A percentile compares a stretch with the other conserved stretches of the same genome.
Conservation (phyloP, 2,888 invertebrate species). For the Chymomyza amoena region DNA sequence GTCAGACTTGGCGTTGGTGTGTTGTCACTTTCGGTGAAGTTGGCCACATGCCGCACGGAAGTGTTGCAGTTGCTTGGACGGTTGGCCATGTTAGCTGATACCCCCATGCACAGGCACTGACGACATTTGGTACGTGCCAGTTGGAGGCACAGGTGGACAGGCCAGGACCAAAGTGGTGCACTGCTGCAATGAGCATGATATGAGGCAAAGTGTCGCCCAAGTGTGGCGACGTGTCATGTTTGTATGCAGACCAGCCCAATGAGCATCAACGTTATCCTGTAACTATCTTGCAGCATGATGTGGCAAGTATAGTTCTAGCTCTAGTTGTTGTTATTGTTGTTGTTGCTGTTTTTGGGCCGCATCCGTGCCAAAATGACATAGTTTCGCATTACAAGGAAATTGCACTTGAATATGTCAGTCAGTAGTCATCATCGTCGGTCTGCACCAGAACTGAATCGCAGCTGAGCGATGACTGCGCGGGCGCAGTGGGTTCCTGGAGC, state of each 20-base stretch:
- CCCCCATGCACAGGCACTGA: constrained; percentile 7
- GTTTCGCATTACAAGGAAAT: constrained; percentile 75
- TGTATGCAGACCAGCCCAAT: constrained; percentile 47
- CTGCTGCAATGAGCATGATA: neutral
- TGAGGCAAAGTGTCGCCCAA: constrained; percentile 42
- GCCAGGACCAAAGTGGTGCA: neutral
- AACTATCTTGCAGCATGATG: constrained; percentile 28
- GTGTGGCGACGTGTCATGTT: constrained; percentile 67
- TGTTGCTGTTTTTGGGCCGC: constrained; percentile 32
- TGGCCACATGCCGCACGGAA: constrained; percentile 12
- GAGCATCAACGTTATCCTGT: constrained; percentile 22
- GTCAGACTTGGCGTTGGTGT: neutral
- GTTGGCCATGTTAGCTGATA: neutral
- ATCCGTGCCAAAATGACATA: constrained; percentile 64
- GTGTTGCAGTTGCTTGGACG: constrained; percentile 19
- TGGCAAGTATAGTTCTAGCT: neutral
- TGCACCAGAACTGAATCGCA: neutral
- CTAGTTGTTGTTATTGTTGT: constrained; percentile 11
- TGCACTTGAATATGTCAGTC: constrained; percentile 69
- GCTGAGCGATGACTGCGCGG: neutral
- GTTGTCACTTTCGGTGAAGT: constrained; percentile 31
- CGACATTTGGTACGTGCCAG: constrained; percentile 36
- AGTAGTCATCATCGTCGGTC: constrained; percentile 15
- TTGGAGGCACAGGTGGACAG: constrained; percentile 50
- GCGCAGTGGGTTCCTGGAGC: neutral